Base-by-base conservation (phyloP, 2,888 invertebrate genomes). In the Diogma glabrata region DNA sequence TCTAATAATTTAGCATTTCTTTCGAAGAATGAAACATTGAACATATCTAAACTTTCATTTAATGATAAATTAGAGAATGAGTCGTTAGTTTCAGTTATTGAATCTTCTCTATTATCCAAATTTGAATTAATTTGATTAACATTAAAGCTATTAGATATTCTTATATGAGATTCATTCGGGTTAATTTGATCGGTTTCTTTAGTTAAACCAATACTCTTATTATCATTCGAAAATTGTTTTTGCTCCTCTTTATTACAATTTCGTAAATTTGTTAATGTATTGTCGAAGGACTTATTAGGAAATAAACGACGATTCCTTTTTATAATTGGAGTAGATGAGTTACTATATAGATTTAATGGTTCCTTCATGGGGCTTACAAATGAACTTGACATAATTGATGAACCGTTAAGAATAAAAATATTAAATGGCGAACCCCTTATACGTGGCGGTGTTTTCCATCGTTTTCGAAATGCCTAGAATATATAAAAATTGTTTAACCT, bases 391-490 rank as follows among this genome's bases (percentile, higher is more conserved):
- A 60, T 63, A 47, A 58, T 60, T 6, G 19, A 22, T 22, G 53
- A 36, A 16, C 56, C 49, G 45, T 61, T 52, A 1, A 61, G 59
- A n/a, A n/a, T n/a, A n/a, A n/a, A n/a, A n/a, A n/a, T n/a, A n/a
- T n/a, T n/a, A n/a, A n/a, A n/a, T 1, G 63, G 60, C 3, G 57
- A 53, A 1, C 57, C 53, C 10, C 36, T 50, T 4, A 24, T 22
- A 8, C 85, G 75, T 0, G 88, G 87, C 7, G 90, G 89, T 0
- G 87, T 89, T 72, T 87, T 88, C 89, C 89, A 91, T 49, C 82
- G 77, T 52, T 79, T 81, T 8, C 83, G 76, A 69, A 91, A 90
- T 52, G 69, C 71, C 57, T 64, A 47, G n/a, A 19, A 49, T 52
- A 6, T 28, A 20, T 30, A 30, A 30, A 30, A n/a, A 30, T n/a